A percentile compares a stretch with the other conserved stretches of the same genome.
phyloP scores from a whole-genome alignment of 2,888 invertebrate species.

The Vannuccia rotundouncinata region DNA sequence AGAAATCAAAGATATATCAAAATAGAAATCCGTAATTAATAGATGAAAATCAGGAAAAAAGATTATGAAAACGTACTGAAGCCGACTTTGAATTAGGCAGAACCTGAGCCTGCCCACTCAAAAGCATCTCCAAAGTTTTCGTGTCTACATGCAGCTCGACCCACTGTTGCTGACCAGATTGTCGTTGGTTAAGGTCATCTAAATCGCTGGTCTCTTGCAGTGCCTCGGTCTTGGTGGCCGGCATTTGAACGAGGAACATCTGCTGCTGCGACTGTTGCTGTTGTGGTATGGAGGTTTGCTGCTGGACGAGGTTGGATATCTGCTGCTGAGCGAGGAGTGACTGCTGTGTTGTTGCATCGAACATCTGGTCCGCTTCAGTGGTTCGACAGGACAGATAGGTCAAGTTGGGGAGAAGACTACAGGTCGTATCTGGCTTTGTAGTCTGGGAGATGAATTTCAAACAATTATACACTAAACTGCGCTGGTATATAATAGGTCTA shows the following conservation, averaged over 20 bases:
- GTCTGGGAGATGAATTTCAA: too few species aligned
- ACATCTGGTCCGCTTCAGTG: neutral
- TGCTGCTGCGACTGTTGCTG: neutral
- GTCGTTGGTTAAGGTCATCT: neutral
- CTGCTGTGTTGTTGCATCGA: neutral
- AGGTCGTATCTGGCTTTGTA: neutral
- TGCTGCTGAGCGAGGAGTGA: neutral
- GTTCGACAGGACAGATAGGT: neutral
- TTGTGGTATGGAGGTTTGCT: neutral
- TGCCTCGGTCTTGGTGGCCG: neutral
- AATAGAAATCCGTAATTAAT: too few species aligned
- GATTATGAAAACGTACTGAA: constrained; percentile 30
- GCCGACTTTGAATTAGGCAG: constrained; percentile 53
- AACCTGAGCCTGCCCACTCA: constrained; percentile 55
- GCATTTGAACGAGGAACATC: neutral
- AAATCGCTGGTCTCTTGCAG: neutral
- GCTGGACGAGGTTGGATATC: neutral
- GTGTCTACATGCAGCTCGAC: constrained; percentile 49
- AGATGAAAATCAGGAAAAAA: constrained; percentile 39
- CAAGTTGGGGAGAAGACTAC: neutral
- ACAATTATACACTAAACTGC: too few species aligned
- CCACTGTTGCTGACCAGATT: constrained; percentile 48
- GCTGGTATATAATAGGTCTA: too few species aligned
- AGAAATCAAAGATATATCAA: too few species aligned
- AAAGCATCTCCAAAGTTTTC: constrained; percentile 54